Evolutionary conservation across 1,140 invertebrate species (phyloP).

Genomic region (Zaprionus ghesquierei): DNA sequence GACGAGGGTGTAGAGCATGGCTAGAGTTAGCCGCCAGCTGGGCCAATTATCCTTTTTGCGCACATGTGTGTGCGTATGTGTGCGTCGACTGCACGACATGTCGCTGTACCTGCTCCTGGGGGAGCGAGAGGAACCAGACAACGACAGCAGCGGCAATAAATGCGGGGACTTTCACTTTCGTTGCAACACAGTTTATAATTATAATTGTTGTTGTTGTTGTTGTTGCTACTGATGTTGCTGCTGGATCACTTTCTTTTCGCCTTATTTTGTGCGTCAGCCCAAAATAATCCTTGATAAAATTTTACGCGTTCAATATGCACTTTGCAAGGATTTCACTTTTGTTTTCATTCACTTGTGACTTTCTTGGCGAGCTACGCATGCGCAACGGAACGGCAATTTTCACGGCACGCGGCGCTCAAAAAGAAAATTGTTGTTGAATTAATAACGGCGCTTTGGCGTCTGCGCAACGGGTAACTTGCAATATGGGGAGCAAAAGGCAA

Average conservation of each 20-base stretch:
- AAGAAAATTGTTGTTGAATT: constrained; percentile 58
- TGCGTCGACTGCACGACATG: constrained; percentile 36
- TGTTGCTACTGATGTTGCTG: constrained; percentile 21
- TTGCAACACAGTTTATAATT: constrained; percentile 14
- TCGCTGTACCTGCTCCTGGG: constrained; percentile 25
- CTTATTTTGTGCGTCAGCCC: not conserved
- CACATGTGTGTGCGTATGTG: constrained; percentile 38
- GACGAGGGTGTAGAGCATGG: constrained; percentile 1
- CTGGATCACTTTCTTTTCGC: constrained; percentile 61
- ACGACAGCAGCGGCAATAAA: not conserved
- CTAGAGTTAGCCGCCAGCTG: constrained; percentile 42
- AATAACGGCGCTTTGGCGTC: constrained; percentile 7
- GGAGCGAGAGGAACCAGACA: not conserved
- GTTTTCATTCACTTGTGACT: constrained; percentile 49
- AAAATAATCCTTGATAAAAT: constrained; percentile 39
- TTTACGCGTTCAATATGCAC: not conserved
- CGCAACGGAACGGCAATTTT: constrained; percentile 42
- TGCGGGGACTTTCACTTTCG: constrained; percentile 67
- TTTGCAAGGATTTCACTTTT: constrained; percentile 72
- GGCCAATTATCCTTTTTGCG: constrained; percentile 72
- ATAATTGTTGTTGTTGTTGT: not conserved
- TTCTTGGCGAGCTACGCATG: constrained; percentile 62
- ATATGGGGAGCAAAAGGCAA: constrained; percentile 41
- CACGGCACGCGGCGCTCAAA: constrained; percentile 47
- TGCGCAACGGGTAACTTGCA: not conserved